Percentiles rank a stretch among this genome's conserved stretches.
Conservation (phyloP, 2,113 vertebrate genomes). For the Mus pahari region DNA sequence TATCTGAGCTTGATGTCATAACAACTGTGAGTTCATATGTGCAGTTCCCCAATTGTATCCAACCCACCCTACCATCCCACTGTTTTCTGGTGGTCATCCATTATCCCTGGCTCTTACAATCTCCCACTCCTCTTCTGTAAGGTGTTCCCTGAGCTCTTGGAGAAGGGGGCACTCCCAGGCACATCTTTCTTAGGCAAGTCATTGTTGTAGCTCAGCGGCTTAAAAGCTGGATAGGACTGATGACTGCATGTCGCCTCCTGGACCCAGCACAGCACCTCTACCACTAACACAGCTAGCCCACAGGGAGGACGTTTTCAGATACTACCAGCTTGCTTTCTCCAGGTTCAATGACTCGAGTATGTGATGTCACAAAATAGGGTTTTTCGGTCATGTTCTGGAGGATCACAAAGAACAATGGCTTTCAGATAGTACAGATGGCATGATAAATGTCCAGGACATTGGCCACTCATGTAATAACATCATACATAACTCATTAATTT, state of each 20-base stretch:
- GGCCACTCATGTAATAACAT: background rate
- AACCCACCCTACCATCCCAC: too few relatives aligned
- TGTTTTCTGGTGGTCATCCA: background rate
- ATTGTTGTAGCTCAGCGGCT: background rate
- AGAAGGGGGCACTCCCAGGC: too few relatives aligned
- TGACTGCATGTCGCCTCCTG: too few relatives aligned
- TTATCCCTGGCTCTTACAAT: background rate
- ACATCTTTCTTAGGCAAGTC: background rate
- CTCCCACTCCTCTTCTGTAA: background rate
- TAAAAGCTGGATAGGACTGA: background rate
- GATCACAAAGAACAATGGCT: background rate
- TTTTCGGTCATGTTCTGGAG: background rate
- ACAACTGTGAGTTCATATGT: background rate
- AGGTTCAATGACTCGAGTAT: background rate
- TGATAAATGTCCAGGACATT: background rate
- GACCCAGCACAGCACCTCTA: background rate
- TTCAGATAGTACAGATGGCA: background rate
- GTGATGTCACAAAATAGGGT: background rate
- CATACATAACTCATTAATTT: background rate
- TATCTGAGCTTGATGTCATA: background rate
- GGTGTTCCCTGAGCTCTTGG: too few relatives aligned
- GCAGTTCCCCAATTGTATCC: background rate
- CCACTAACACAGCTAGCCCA: background rate
- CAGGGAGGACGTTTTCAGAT: background rate
- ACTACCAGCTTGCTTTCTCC: background rate